These are phyloP conservation scores for Dryas iulia DNA, from an alignment of 1,140 invertebrate species.

Conservation along the genomic window DNA sequence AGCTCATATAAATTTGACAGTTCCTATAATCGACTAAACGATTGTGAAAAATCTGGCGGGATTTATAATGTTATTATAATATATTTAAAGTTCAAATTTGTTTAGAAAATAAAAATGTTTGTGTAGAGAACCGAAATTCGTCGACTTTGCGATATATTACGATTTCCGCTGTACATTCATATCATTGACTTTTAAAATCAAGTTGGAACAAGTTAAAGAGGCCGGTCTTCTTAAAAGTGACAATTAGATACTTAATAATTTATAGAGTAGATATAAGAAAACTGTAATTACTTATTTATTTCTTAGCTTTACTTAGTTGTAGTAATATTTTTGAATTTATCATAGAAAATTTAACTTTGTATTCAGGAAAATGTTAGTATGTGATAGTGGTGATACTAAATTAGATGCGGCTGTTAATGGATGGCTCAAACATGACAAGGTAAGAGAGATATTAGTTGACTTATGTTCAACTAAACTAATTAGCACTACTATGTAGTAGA, in stretches of 20 bases:
- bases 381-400: constrained; percentile 61
- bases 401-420: constrained; percentile 58
- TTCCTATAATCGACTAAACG: not conserved
- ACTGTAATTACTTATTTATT: not conserved
- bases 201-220: not conserved
- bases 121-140: not conserved
- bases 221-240: not conserved
- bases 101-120: not conserved
- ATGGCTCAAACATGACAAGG: constrained; percentile 69
- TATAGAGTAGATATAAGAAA: not conserved
- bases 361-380: constrained; percentile 47
- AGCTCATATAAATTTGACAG: not conserved
- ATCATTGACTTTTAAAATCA: not conserved
- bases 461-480: no score
- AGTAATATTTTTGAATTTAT: not conserved
- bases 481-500: not conserved
- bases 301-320: not conserved
- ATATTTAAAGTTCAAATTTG: not conserved
- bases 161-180: not conserved
- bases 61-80: not conserved
- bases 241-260: not conserved
- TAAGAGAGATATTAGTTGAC: constrained; percentile 20
- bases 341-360: not conserved
- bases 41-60: not conserved
- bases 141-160: not conserved